phyloP scores from a whole-genome alignment of 2,113 vertebrate species.

The Thamnaconus septentrionalis region DNA sequence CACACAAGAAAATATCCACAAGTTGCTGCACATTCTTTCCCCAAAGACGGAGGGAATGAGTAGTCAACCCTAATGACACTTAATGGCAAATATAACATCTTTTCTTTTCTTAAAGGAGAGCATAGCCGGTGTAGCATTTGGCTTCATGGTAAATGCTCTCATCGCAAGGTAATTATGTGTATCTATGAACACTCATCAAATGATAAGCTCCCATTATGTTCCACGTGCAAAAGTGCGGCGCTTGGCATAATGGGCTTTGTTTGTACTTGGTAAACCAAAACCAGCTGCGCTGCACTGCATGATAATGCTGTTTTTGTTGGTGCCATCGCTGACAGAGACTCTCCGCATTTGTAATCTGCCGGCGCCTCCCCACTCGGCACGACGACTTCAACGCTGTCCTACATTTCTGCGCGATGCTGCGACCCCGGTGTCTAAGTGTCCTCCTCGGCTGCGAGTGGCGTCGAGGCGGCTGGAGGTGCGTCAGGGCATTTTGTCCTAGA shows the following conservation, averaged over 20 bases:
- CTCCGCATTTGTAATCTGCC: slow-evolving; percentile 40
- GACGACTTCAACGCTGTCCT: slow-evolving; percentile 45
- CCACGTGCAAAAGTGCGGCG: slow-evolving; percentile 29
- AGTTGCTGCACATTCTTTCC: slow-evolving; percentile 44
- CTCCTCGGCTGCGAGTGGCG: slow-evolving; percentile 51
- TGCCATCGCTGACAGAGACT: slow-evolving; percentile 45
- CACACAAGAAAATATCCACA: slow-evolving; percentile 48
- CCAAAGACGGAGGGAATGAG: slow-evolving; percentile 30
- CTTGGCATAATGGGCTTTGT: slow-evolving; percentile 39
- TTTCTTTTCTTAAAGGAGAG: not conserved
- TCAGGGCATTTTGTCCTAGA: too few species aligned
- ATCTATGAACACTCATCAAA: slow-evolving; percentile 43
- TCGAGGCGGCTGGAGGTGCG: slow-evolving; percentile 54
- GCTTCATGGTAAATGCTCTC: slow-evolving; percentile 36
- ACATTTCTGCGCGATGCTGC: slow-evolving; percentile 30
- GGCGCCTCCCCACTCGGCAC: slow-evolving; percentile 28
- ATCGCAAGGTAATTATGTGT: slow-evolving; percentile 41
- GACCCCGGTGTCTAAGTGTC: slow-evolving; percentile 45
- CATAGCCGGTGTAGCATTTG: slow-evolving; percentile 41
- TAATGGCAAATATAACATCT: slow-evolving; percentile 58
- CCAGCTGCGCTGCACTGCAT: slow-evolving; percentile 48
- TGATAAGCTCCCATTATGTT: slow-evolving; percentile 43
- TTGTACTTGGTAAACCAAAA: slow-evolving; percentile 40
- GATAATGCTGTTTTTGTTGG: slow-evolving; percentile 52
- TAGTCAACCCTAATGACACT: slow-evolving; percentile 54